Percentiles rank a stretch among this genome's conserved stretches.
These are phyloP conservation scores for Allolobophora icterica DNA, from an alignment of 2,888 invertebrate species.

Conservation along the genomic window DNA sequence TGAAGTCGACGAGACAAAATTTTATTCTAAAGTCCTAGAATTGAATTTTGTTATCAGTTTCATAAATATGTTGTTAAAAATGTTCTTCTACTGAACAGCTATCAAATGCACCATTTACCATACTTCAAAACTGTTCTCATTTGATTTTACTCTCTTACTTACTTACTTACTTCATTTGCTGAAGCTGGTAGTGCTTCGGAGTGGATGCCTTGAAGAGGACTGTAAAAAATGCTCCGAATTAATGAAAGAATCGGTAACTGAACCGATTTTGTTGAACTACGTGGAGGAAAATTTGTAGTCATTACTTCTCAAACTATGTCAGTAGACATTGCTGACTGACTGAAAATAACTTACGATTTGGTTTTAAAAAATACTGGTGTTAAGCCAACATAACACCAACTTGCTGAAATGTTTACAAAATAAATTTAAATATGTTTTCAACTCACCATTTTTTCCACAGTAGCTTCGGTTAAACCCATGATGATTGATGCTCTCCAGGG, in stretches of 20 bases:
- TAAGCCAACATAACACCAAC: not conserved
- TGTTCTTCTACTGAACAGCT: not conserved
- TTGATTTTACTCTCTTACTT: too few species aligned
- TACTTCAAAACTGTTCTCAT: not conserved
- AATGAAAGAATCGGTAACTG: not conserved
- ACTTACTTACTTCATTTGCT: too few species aligned
- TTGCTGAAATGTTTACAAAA: not conserved
- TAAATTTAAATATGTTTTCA: not conserved
- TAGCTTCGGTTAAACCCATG: conserved; percentile 51
- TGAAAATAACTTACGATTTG: not conserved
- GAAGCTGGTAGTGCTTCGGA: not conserved
- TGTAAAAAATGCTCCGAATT: not conserved
- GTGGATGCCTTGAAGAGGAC: not conserved
- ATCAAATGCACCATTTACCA: not conserved
- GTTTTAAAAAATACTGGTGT: not conserved
- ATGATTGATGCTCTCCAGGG: conserved; percentile 45
- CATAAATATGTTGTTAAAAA: not conserved
- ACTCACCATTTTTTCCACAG: conserved; percentile 49
- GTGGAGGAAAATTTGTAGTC: not conserved
- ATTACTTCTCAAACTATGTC: not conserved
- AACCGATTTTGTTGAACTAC: not conserved
- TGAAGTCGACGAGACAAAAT: too few species aligned
- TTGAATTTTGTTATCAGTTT: too few species aligned
- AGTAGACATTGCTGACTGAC: not conserved
- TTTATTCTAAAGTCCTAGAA: too few species aligned